A percentile compares a stretch with the other conserved stretches of the same genome.
phyloP scores from a whole-genome alignment of 2,113 vertebrate genomes.

The Riparia riparia region DNA sequence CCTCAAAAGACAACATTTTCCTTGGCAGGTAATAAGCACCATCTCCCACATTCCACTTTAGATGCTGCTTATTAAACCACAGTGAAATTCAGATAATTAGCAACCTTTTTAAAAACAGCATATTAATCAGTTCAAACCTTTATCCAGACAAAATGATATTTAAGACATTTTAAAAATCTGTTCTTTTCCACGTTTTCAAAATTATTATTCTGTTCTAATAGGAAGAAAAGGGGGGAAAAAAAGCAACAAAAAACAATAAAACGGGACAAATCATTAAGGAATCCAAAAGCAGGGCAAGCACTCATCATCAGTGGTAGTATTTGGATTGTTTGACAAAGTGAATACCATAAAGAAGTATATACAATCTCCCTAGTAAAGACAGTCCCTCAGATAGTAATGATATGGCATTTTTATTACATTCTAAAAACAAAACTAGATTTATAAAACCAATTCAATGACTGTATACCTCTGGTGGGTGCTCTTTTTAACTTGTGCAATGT shows the following conservation, averaged over 20 bases:
- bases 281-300: neutral
- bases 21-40: constrained; percentile 23
- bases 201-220: neutral
- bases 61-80: constrained; percentile 57
- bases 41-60: neutral
- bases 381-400: neutral
- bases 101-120: constrained; percentile 3
- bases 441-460: neutral
- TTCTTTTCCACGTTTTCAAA: neutral
- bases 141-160: neutral
- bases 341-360: neutral
- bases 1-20: neutral
- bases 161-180: neutral
- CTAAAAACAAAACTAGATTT: neutral
- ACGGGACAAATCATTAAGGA: neutral
- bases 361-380: neutral
- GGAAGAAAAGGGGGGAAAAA: neutral
- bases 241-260: neutral
- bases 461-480: neutral
- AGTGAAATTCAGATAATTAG: constrained; percentile 54
- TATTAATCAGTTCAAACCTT: constrained; percentile 12
- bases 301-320: neutral
- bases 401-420: neutral
- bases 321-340: neutral
- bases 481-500: neutral